Base-by-base conservation (phyloP, 2,888 invertebrate genomes). In the Rotaria sp. region DNA sequence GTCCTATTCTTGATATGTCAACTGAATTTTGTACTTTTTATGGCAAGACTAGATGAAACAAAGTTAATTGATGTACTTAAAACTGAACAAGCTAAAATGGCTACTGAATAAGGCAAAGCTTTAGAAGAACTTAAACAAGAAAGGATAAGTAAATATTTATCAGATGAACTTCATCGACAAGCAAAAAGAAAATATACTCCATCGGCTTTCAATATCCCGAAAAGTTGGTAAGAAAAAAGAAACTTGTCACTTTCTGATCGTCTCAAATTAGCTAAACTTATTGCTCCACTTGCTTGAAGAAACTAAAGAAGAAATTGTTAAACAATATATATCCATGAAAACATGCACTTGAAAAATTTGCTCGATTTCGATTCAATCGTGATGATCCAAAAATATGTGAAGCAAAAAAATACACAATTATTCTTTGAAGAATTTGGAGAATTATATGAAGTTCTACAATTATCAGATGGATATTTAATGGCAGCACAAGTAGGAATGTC, bases 401-500 rank as follows among this genome's bases (percentile, higher is more conserved):
- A 45, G 80, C 45, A 3, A 41, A n/a, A 45, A 45, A 80, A 80
- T 80, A 45, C 80, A n/a, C 80, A 80, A 45, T 45, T 80, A 26
- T 80, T 80, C 5, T 80, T 80, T n/a, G 80, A 80, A 80, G 15
- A 21, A 11, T n/a, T 80, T 45, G n/a, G 45, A 45, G 26, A 45
- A 45, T n/a, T 45, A 80, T 45, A 80, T 80, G 45, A 80, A 80
- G 35, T 80, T 26, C 5, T 80, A n/a, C 10, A 80, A 45, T 11
- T 80, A 41, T 45, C 80, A 1, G 26, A 80, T n/a, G 80, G 80
- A 11, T 80, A 80, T 80, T n/a, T 80, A n/a, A 80, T 80, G 80
- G 80, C 80, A 80, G 80, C 80, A 80, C 45, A 45, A 80, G 80
- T 80, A n/a, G 80, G 80, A 80, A 45, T 80, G 10, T 80, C 45